A percentile compares a stretch with the other conserved stretches of the same genome.
phyloP scores from a whole-genome alignment of 2,888 invertebrate genomes.

The Helobdella robusta region DNA sequence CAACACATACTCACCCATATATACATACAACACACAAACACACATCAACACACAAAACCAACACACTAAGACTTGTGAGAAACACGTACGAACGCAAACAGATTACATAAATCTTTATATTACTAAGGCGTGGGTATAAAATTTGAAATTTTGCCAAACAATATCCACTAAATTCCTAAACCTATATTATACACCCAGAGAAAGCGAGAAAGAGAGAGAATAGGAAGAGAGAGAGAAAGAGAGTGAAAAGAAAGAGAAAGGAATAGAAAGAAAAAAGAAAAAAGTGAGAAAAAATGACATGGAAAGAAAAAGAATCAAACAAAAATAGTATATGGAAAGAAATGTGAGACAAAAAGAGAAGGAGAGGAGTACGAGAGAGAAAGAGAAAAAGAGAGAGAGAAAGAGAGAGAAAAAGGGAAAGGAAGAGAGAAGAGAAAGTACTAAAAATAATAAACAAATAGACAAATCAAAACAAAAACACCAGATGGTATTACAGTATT shows the following conservation, averaged over 20 bases:
- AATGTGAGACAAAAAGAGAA: background rate
- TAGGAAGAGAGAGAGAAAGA: background rate
- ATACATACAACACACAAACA: too few species aligned
- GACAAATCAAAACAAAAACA: too few species aligned
- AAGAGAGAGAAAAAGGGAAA: constrained; percentile 1
- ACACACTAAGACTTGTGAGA: too few species aligned
- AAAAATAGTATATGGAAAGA: background rate
- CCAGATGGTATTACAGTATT: too few species aligned
- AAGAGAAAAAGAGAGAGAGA: background rate
- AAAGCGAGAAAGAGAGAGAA: constrained; percentile 3
- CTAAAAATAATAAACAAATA: too few species aligned
- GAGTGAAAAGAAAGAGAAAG: background rate
- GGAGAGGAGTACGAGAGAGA: background rate
- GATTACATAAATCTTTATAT: too few species aligned
- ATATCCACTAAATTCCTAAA: too few species aligned
- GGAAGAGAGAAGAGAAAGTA: background rate
- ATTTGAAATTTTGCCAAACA: too few species aligned
- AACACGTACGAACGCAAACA: too few species aligned
- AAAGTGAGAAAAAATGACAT: background rate
- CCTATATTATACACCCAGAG: background rate
- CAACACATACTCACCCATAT: too few species aligned
- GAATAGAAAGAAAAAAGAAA: background rate
- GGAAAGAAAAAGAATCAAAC: constrained; percentile 1
- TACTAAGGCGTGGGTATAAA: too few species aligned
- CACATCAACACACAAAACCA: too few species aligned